phyloP scores from a whole-genome alignment of 2,797 vertebrate species.

The Rhabdomys pumilio region DNA sequence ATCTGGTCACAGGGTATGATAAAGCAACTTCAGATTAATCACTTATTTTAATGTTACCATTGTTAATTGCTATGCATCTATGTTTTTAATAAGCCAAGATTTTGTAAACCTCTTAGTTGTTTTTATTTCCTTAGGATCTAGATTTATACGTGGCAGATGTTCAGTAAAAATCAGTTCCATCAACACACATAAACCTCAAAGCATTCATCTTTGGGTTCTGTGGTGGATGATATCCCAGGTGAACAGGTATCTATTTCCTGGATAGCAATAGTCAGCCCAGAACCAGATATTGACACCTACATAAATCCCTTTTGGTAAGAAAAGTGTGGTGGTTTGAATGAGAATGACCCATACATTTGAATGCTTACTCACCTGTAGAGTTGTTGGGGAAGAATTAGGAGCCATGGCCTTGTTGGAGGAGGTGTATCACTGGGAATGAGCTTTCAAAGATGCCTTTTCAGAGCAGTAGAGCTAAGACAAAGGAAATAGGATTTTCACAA shows the following conservation, averaged over 20 bases:
- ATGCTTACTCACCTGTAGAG: neutral
- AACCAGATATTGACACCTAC: slow-evolving; percentile 32
- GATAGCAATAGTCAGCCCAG: neutral
- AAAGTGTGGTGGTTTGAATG: neutral
- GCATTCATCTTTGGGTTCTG: neutral
- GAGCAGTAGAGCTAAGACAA: neutral
- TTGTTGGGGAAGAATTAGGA: neutral
- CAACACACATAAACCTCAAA: neutral
- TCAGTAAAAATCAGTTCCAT: slow-evolving; percentile 37
- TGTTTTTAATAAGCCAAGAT: slow-evolving; percentile 49
- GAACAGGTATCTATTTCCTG: slow-evolving; percentile 56
- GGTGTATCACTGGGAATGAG: neutral
- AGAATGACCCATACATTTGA: neutral
- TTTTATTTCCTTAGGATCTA: neutral
- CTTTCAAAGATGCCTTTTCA: neutral
- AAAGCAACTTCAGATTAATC: slow-evolving; percentile 31
- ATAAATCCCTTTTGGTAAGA: neutral
- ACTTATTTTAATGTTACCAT: neutral
- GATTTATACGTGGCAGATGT: neutral
- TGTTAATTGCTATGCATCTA: neutral
- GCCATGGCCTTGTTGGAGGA: neutral
- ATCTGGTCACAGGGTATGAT: neutral
- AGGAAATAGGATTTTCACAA: neutral
- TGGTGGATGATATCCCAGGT: neutral
- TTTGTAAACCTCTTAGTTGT: slow-evolving; percentile 21